Base-by-base conservation (phyloP, 2,113 vertebrate species). In the Menidia beryllina region DNA sequence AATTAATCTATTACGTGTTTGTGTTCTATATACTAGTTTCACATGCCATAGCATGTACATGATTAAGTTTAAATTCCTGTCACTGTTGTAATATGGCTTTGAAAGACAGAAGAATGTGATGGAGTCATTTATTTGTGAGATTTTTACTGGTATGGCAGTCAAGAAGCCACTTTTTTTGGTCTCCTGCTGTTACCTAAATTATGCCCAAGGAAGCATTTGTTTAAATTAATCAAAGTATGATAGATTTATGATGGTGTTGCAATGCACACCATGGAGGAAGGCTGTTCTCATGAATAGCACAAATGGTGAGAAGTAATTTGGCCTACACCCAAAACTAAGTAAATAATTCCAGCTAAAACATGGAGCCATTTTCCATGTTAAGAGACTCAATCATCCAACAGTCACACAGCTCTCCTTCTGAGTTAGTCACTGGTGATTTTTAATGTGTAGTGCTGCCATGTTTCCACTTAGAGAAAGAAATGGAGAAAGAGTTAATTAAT, bases 61-160 rank as follows among this genome's bases (percentile, higher is more conserved):
- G 23, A 58, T 59, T 15, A 23, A 17, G 56, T 59, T 21, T 54
- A 61, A 79, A 79, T 58, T 12, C 59, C 19, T 39, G 23, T 23
- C 52, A 23, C 34, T 60, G 48, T 64, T 82, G 59, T 57, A 64
- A 3, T 21, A 48, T 30, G 25, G 25, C 53, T 51, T 15, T 50
- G 45, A 82, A 80, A 82, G 74, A 49, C 64, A 54, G 48, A 79
- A 51, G 48, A 75, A 80, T 53, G 55, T 4, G 3, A 11, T 13
- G 4, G 23, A 55, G 30, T 86, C 65, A 89, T 90, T 82, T 82
- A 89, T 90, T 82, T n/a, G n/a, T n/a, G n/a, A 68, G 55, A 39
- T 25, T 59, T 74, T 74, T n/a, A 59, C 27, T 49, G 27, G 64
- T 52, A 52, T 67, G 57, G 68, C 27, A 7, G 49, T 54, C 67